Conservation (phyloP, 2,888 invertebrate species). For the Dioctria rufipes region DNA sequence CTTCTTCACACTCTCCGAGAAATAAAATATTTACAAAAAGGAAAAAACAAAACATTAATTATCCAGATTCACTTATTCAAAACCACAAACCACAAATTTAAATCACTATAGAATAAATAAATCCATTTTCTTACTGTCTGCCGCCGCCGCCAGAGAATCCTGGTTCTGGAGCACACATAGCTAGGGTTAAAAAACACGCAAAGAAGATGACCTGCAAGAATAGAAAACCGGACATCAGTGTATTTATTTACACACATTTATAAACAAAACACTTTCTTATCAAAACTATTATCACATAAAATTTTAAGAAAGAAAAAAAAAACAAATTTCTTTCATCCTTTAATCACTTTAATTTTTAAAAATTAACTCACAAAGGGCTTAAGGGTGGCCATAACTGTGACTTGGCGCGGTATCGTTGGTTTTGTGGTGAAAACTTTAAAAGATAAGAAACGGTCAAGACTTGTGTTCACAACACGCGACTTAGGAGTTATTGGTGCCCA, state of each 20-base stretch:
- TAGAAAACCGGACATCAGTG: slow-evolving; percentile 53
- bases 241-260: neutral
- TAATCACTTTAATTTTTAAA: neutral
- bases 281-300: neutral
- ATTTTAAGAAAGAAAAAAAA: neutral
- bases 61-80: neutral
- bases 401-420: neutral
- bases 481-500: slow-evolving; percentile 43
- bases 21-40: no score
- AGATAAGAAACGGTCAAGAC: slow-evolving; percentile 15
- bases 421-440: slow-evolving; percentile 19
- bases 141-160: slow-evolving; percentile 64
- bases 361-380: slow-evolving; percentile 51
- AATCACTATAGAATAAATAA: neutral
- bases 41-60: no score
- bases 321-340: neutral
- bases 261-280: neutral
- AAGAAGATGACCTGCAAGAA: slow-evolving; percentile 66
- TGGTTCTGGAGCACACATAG: slow-evolving; percentile 66
- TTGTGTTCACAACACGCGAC: slow-evolving; percentile 28
- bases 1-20: no score
- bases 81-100: neutral
- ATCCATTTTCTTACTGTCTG: slow-evolving; percentile 67
- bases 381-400: slow-evolving; percentile 54
- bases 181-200: slow-evolving; percentile 65